Base-by-base conservation (phyloP, 2,888 invertebrate species). In the Hypomecis atomaria region DNA sequence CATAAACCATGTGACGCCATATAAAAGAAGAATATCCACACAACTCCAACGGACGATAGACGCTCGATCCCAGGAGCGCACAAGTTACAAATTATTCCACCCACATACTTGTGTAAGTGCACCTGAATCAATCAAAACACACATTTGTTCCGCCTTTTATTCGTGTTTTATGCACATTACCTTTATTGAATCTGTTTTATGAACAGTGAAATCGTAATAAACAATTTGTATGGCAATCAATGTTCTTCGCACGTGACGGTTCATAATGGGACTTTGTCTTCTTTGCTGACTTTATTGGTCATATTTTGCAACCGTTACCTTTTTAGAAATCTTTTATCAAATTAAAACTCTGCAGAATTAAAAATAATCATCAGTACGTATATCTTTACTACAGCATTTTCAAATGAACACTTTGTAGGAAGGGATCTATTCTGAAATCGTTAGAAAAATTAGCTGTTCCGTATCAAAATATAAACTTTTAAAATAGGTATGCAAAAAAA, bases 1-100 rank as follows among this genome's bases (percentile, higher is more conserved):
- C 23, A 23, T 23, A 23, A 23, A 23, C 23, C 23, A 23, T 23
- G 23, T 23, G 23, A 23, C 23, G 23, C 23, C 23, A 23, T 3
- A 23, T 23, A 23, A 23, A 23, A 23, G 23, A 23, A 23, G 23
- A 23, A 64, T 75, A 65, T 89, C 89, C 85, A 84, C 49, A 75
- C 64, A 79, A 81, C 63, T 58, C 68, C 37, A 67, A 66, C 72
- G 65, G 57, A 66, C 57, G 69, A 70, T 66, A 57, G 71, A 74
- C 69, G 72, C 64, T 66, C 56, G 65, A 69, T 77, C 76, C 79
- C 89, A 85, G 88, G 79, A 89, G 88, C 88, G 73, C 78, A 74
- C 80, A 84, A 80, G 81, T 79, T 81, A 89, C 90, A 91, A 90
- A 89, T 91, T 92, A 92, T 92, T 91, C 92, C 92, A 85, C 92